These are phyloP conservation scores for Coelinius sp. DNA, from an alignment of 2,888 invertebrate species.

Conservation along the genomic window DNA sequence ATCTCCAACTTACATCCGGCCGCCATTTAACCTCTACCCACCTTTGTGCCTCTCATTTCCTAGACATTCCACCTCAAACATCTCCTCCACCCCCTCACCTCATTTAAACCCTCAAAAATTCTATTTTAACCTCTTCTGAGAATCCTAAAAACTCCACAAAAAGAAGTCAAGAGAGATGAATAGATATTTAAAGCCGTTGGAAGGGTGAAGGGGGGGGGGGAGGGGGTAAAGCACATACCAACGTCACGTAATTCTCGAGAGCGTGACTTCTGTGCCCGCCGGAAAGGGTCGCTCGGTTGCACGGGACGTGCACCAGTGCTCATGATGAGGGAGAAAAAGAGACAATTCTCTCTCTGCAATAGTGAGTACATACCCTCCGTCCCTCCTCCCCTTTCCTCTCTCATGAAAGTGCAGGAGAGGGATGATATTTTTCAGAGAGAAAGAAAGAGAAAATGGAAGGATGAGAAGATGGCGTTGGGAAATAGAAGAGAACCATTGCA, in stretches of 20 bases:
- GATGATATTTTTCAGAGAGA: conserved; percentile 47
- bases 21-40: conserved; percentile 1
- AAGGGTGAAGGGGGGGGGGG: conserved; percentile 30
- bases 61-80: too few relatives aligned
- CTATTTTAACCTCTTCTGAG: too few relatives aligned
- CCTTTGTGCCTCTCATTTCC: neutral
- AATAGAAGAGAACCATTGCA: conserved; percentile 26
- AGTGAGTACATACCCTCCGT: neutral
- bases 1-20: neutral
- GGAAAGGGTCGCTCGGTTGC: conserved; percentile 38
- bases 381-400: neutral
- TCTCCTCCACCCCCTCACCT: neutral
- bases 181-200: too few relatives aligned
- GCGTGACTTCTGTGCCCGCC: conserved; percentile 42
- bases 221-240: conserved; percentile 8
- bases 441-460: conserved; percentile 42
- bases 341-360: neutral
- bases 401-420: too few relatives aligned
- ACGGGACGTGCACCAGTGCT: conserved; percentile 38
- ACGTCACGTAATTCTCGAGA: conserved; percentile 42
- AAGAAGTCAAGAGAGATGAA: too few relatives aligned
- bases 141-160: too few relatives aligned
- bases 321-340: neutral
- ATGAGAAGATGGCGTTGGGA: conserved; percentile 38
- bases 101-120: neutral